Base-by-base conservation (phyloP, 2,113 vertebrate genomes). In the Rhinolophus sinicus region DNA sequence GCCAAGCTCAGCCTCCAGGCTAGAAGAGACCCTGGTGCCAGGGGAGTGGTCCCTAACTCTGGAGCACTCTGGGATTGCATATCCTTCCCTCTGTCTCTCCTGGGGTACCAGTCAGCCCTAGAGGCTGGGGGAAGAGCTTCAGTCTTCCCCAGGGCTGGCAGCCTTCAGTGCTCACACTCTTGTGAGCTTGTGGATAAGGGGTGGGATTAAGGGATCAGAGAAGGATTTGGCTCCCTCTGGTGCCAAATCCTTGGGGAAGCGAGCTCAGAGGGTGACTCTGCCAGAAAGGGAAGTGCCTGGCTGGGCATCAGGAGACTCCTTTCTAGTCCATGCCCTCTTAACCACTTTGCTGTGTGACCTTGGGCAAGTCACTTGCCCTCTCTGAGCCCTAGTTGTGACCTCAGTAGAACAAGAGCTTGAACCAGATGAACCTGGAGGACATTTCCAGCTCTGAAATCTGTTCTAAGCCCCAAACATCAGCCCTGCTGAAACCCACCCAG, bases 311-410 rank as follows among this genome's bases (percentile, higher is more conserved):
- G 47, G 81, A 76, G 70, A 28, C 4, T 65, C 69, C 35, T 70
- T 84, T 77, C 90, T 54, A 40, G 90, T 30, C 26, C 35, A 58
- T 21, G 21, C 40, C 78, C 38, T 21, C 21, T 33, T 28, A 18
- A 4, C 44, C 47, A 8, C 88, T 89, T 75, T 87, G 82, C 93
- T 94, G 93, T 94, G 92, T 97, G 96, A 97, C 94, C 97, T 94
- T 97, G 96, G 94, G 52, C 73, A 73, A 95, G 47, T 72, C 5
- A 11, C 73, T 72, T 69, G 58, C 87, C 93, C 64, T 97, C 92
- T 92, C 95, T 77, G 94, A 91, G 72, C 56, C 24, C 62, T 12
- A 6, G 3, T 2, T 26, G 9, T 26, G 44, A 60, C 78, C 16
- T 47, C 33, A 19, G 18, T 38, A 58, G 67, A 60, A 50, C n/a